Conservation (phyloP, 2,113 vertebrate species). For the Tachysurus fulvidraco region DNA sequence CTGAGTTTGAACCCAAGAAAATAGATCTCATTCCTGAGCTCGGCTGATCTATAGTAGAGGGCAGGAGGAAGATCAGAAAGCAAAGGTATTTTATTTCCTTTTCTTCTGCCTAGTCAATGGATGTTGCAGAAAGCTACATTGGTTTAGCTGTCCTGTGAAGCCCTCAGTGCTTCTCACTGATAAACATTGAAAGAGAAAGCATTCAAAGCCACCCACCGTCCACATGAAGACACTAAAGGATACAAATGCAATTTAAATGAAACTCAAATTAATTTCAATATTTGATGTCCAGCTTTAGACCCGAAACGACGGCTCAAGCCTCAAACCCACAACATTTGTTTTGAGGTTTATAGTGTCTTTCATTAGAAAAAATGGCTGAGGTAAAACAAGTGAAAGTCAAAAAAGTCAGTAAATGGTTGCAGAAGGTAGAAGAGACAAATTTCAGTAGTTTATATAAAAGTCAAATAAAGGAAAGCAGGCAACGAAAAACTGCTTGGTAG, state of each 20-base stretch:
- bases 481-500: background rate
- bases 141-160: conserved; percentile 44
- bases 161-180: conserved; percentile 46
- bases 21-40: conserved; percentile 12
- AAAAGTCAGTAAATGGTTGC: background rate
- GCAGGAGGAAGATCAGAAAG: conserved; percentile 43
- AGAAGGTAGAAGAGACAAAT: conserved; percentile 2
- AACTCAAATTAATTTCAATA: conserved; percentile 40
- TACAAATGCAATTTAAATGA: conserved; percentile 27
- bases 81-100: conserved; percentile 26
- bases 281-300: conserved; percentile 49
- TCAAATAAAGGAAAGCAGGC: background rate
- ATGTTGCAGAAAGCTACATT: conserved; percentile 30
- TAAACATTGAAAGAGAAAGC: conserved; percentile 46
- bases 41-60: background rate
- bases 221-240: conserved; percentile 36
- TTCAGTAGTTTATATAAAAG: conserved; percentile 5
- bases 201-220: conserved; percentile 44
- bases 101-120: conserved; percentile 28
- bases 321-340: conserved; percentile 41
- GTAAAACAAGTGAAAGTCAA: conserved; percentile 1
- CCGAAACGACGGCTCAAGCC: conserved; percentile 22
- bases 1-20: background rate
- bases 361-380: background rate
- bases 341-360: conserved; percentile 23